These are phyloP conservation scores for Stomatorhinus walkeri DNA, from an alignment of 2,797 vertebrate genomes.

Conservation along the genomic window DNA sequence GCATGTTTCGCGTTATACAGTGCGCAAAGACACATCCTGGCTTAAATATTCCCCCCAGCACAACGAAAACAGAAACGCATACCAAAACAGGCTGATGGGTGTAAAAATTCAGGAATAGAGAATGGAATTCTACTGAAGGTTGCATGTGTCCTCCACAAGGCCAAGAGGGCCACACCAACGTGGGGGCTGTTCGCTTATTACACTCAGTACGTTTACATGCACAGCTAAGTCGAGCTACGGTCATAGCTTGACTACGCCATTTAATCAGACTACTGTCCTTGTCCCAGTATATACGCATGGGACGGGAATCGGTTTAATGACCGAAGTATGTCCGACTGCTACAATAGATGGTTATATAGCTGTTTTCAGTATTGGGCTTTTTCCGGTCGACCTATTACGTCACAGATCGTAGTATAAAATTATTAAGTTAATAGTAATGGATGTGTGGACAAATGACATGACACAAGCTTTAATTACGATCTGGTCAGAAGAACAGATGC, in stretches of 20 bases:
- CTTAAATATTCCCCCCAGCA: no score
- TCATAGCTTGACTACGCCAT: neutral
- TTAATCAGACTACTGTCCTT: neutral
- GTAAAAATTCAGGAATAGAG: neutral
- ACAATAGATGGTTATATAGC: neutral
- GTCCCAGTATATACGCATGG: neutral
- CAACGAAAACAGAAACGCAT: no score
- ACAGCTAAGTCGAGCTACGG: neutral
- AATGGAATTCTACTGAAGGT: neutral
- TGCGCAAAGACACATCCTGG: no score
- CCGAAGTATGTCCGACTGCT: neutral
- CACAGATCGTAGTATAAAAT: neutral
- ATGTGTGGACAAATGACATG: neutral
- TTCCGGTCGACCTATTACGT: neutral
- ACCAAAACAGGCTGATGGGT: neutral
- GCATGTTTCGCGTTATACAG: neutral
- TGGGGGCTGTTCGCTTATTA: neutral
- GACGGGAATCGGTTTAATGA: neutral
- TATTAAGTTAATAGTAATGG: neutral
- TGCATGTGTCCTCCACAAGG: neutral
- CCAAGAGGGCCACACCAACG: neutral
- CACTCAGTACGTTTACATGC: neutral
- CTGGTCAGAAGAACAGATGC: neutral
- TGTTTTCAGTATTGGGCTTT: neutral
- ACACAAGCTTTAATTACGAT: neutral